Conservation (phyloP, 2,113 vertebrate genomes). For the Atlantisia rogersi region DNA sequence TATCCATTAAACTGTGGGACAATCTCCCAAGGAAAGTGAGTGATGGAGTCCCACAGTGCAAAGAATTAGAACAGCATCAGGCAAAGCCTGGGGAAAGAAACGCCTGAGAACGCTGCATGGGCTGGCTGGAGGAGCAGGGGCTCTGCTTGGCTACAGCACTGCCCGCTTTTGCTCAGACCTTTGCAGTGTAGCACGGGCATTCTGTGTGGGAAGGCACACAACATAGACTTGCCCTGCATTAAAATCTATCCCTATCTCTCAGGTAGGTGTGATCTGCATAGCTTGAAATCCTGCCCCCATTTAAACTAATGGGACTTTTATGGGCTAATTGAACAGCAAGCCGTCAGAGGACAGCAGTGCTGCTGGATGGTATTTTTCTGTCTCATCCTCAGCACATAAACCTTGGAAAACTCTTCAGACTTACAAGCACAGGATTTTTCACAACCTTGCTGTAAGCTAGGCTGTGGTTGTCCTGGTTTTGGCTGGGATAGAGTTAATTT, state of each 20-base stretch:
- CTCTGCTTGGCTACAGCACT: background rate
- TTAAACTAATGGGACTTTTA: background rate
- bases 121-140: background rate
- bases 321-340: background rate
- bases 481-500: no score
- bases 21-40: background rate
- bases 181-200: background rate
- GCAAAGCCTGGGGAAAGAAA: background rate
- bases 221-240: background rate
- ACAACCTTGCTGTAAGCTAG: background rate
- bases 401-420: background rate
- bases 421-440: background rate
- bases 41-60: background rate
- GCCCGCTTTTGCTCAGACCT: background rate
- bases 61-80: background rate
- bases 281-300: background rate
- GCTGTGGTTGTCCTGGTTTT: background rate
- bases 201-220: background rate
- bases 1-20: background rate
- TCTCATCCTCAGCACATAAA: background rate
- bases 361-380: background rate
- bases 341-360: background rate
- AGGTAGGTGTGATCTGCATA: background rate
- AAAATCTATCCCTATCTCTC: background rate
- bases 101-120: rapidly evolving